Percentiles rank a stretch among this genome's conserved stretches.
Conservation (phyloP, 1,140 invertebrate species). For the roundworm (Caenorhabditis elegans) region DNA sequence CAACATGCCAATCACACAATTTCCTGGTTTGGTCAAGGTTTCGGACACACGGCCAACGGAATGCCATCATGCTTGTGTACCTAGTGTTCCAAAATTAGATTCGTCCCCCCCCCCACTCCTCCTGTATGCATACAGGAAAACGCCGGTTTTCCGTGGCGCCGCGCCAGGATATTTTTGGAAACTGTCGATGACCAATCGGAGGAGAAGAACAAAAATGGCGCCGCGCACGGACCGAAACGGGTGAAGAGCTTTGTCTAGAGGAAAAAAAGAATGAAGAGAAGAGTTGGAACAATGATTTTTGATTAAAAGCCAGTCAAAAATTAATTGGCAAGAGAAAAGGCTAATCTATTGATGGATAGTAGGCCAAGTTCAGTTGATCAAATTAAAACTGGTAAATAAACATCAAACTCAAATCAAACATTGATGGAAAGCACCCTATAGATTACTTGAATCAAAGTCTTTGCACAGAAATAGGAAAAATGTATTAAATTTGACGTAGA, state of each 20-base stretch:
- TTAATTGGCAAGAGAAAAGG: too few species aligned
- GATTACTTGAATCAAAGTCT: too few species aligned
- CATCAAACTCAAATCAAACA: too few species aligned
- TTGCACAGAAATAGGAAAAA: too few species aligned
- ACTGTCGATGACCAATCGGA: constrained; percentile 30
- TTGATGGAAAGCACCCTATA: too few species aligned
- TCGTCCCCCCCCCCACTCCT: too few species aligned
- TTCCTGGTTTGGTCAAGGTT: not conserved
- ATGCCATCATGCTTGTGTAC: constrained; percentile 26
- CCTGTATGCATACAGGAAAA: not conserved
- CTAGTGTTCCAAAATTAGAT: constrained; percentile 10
- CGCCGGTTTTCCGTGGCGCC: constrained; percentile 26
- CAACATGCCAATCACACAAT: not conserved
- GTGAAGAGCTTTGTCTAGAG: constrained; percentile 8
- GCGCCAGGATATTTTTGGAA: not conserved
- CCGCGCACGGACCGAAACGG: not conserved
- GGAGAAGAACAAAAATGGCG: not conserved
- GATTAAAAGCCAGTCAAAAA: not conserved
- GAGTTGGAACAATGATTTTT: not conserved
- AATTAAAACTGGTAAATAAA: too few species aligned
- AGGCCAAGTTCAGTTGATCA: not conserved
- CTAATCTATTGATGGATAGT: too few species aligned
- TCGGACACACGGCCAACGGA: not conserved
- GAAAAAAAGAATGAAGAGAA: not conserved
- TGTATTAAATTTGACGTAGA: too few species aligned